These are phyloP conservation scores for Lycaon pictus DNA, from an alignment of 2,113 vertebrate species.

Conservation along the genomic window DNA sequence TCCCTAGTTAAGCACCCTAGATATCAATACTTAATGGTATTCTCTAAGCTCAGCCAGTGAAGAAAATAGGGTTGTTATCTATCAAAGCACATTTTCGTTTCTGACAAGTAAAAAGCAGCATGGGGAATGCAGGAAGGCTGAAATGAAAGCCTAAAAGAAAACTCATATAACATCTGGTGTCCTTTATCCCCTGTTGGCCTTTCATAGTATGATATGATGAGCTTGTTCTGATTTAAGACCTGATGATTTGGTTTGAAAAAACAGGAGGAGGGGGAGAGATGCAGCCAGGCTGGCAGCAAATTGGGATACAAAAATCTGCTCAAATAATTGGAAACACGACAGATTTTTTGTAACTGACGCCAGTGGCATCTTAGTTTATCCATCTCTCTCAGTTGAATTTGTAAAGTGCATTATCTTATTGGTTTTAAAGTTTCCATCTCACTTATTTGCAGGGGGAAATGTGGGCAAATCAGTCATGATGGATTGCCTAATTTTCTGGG, in stretches of 20 bases:
- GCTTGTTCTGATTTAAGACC: conserved; percentile 92
- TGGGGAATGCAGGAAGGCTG: conserved; percentile 90
- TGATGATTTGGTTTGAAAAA: conserved; percentile 90
- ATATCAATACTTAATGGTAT: conserved; percentile 91
- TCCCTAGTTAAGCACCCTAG: conserved; percentile 90
- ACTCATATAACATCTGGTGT: conserved; percentile 92
- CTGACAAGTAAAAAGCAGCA: conserved; percentile 91
- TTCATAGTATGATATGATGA: conserved; percentile 90
- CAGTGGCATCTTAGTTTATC: conserved; percentile 89
- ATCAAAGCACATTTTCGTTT: conserved; percentile 92
- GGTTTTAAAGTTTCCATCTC: conserved; percentile 92
- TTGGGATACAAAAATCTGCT: conserved; percentile 88
- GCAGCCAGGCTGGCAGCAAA: conserved; percentile 88
- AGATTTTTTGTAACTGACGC: conserved; percentile 88
- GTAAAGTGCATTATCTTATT: conserved; percentile 92
- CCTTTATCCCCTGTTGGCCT: conserved; percentile 91
- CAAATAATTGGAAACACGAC: conserved; percentile 90
- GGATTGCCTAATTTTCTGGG: conserved; percentile 98
- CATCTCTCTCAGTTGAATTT: conserved; percentile 90
- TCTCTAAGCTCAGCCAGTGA: conserved; percentile 90
- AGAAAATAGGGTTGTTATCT: conserved; percentile 92
- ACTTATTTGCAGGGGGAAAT: conserved; percentile 91
- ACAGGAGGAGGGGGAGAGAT: conserved; percentile 79
- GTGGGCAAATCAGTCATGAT: conserved; percentile 97
- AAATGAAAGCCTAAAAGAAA: conserved; percentile 91